phyloP scores from a whole-genome alignment of 2,888 invertebrate species.

The Scaptomyza parva region DNA sequence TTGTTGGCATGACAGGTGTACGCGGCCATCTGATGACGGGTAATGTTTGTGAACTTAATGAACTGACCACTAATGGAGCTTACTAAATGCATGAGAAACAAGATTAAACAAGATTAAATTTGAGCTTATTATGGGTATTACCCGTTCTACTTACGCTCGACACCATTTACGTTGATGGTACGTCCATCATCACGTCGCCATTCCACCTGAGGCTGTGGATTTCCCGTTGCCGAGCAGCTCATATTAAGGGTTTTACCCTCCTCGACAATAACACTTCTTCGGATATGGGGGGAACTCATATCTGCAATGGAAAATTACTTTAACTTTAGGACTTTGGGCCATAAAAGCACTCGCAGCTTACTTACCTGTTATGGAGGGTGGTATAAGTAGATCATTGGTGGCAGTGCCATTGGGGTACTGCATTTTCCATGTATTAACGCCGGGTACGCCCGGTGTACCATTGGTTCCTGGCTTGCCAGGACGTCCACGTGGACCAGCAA shows the following conservation, averaged over 20 bases:
- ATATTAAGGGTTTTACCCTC: slow-evolving; percentile 94
- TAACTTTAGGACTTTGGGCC: no score
- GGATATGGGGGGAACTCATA: slow-evolving; percentile 78
- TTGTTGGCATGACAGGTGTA: slow-evolving; percentile 92
- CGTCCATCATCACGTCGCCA: slow-evolving; percentile 90
- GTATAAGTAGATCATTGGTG: slow-evolving; percentile 89
- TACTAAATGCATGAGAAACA: slow-evolving; percentile 85
- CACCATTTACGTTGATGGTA: slow-evolving; percentile 88
- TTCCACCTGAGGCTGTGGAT: slow-evolving; percentile 91
- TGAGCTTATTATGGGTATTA: background rate
- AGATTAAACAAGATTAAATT: background rate
- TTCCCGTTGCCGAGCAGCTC: slow-evolving; percentile 92
- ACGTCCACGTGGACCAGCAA: slow-evolving; percentile 89
- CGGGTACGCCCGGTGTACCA: slow-evolving; percentile 92
- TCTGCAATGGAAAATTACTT: slow-evolving; percentile 64
- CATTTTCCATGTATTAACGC: slow-evolving; percentile 91
- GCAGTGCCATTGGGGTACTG: slow-evolving; percentile 87
- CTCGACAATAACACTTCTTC: slow-evolving; percentile 89
- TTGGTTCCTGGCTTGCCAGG: slow-evolving; percentile 90
- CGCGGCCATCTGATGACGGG: slow-evolving; percentile 90
- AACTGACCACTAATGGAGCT: slow-evolving; percentile 91
- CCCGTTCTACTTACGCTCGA: slow-evolving; percentile 86
- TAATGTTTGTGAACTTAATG: slow-evolving; percentile 91
- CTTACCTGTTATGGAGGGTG: slow-evolving; percentile 93
- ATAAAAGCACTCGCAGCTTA: background rate